Evolutionary conservation across 2,113 vertebrate species (phyloP), one percentile per base, ranked within the genome.

Genomic region (Ophthalmolycus amberensis): DNA sequence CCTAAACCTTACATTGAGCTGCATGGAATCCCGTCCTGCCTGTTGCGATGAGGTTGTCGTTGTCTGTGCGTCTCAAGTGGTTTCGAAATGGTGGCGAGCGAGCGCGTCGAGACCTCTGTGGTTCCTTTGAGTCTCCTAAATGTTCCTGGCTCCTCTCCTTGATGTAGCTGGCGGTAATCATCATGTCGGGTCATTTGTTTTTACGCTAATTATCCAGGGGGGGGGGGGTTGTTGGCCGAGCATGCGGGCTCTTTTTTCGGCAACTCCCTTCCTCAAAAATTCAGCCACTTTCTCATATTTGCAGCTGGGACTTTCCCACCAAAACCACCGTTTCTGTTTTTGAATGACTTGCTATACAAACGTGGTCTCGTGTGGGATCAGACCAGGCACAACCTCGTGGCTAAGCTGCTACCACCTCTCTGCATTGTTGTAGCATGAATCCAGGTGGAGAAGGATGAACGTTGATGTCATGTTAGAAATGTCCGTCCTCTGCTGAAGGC

Each of bases 391-490:
- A 58, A 56, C 58, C 46, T 44, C 38, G 38, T 40, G 8, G 9
- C 38, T 25, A 38, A 9, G 87, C 83, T 85, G 85, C 82, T 77
- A 42, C 77, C 72, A 11, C 66, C 58, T 72, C 66, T 84, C 70
- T 74, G 80, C 85, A 40, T 84, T 56, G 71, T 79, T 85, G 87
- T 90, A 90, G 90, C 90, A 89, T 80, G 86, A 86, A 75, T 71
- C 65, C 9, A 37, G 44, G 50, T 18, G 65, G 72, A 50, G 74
- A 67, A 58, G 63, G 66, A 40, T 25, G 29, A 25, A 5, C 25
- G 5, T 83, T 50, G 89, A 89, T 89, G 91, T 88, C 87, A 82
- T 73, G 46, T 67, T 64, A 50, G 15, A 0, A 85, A 60, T 3
- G 56, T 72, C 44, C 52, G 62, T 52, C 58, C 56, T 81, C 77